Conservation (phyloP, 2,888 invertebrate genomes). For the Catocala sponsa region DNA sequence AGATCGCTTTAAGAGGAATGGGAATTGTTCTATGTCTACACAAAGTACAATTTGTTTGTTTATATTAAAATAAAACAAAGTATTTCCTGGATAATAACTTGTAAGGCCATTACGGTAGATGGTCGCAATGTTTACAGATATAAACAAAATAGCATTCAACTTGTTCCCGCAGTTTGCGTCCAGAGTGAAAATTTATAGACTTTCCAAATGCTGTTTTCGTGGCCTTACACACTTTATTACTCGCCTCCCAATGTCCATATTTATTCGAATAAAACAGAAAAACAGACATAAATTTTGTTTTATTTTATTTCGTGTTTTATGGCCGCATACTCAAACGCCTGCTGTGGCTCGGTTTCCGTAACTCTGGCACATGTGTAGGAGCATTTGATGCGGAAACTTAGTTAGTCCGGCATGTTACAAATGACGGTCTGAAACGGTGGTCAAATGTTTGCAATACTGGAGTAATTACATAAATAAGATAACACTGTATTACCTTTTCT, state of each 20-base stretch:
- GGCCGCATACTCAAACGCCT: conserved; percentile 42
- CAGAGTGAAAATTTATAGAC: conserved; percentile 37
- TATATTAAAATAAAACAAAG: too few relatives aligned
- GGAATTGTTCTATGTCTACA: too few relatives aligned
- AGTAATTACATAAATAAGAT: conserved; percentile 55
- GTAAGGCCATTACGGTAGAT: conserved; percentile 26
- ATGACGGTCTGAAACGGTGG: conserved; percentile 54
- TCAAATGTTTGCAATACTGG: conserved; percentile 55
- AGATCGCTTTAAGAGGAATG: too few relatives aligned
- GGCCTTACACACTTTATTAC: conserved; percentile 35
- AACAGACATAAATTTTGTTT: conserved; percentile 20
- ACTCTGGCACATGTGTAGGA: conserved; percentile 44
- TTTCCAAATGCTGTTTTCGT: conserved; percentile 34
- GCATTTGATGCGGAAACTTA: conserved; percentile 61
- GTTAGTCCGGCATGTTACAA: conserved; percentile 59
- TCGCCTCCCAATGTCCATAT: conserved; percentile 38
- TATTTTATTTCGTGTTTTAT: conserved; percentile 43
- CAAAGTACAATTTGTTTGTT: not conserved
- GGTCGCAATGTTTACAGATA: conserved; percentile 33
- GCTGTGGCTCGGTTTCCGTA: conserved; percentile 38
- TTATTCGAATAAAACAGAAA: conserved; percentile 33
- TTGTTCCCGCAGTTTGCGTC: conserved; percentile 41
- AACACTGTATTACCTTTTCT: conserved; percentile 42
- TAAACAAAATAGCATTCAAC: conserved; percentile 39
- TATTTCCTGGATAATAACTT: conserved; percentile 25